These are phyloP conservation scores for Eptatretus burgeri DNA, from an alignment of 2,113 vertebrate species.

Conservation along the genomic window DNA sequence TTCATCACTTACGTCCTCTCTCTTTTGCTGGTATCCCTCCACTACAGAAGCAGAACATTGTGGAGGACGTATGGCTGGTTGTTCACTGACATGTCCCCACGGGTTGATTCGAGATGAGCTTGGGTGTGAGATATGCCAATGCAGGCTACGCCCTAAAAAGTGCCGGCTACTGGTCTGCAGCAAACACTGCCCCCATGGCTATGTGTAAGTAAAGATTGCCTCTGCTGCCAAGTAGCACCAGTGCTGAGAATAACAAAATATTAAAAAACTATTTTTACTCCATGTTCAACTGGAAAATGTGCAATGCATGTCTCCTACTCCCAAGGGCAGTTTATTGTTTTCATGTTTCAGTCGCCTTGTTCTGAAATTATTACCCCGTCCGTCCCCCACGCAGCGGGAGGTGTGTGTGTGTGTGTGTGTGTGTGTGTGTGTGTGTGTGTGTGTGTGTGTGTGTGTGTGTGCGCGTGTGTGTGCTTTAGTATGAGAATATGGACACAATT, in stretches of 20 bases:
- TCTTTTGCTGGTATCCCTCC: neutral
- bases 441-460: too few species aligned
- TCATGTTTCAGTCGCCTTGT: neutral
- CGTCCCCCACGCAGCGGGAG: too few species aligned
- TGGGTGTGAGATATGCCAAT: constrained; percentile 41
- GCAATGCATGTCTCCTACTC: neutral
- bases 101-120: constrained; percentile 36
- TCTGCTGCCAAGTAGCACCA: too few species aligned
- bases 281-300: neutral
- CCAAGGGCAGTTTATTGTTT: neutral
- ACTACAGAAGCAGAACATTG: constrained; percentile 37
- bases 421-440: too few species aligned
- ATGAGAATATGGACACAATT: too few species aligned
- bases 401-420: too few species aligned
- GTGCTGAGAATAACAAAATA: too few species aligned
- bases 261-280: too few species aligned
- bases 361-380: neutral
- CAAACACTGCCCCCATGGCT: constrained; percentile 47
- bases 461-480: too few species aligned
- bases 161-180: constrained; percentile 38
- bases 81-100: constrained; percentile 33
- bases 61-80: constrained; percentile 22
- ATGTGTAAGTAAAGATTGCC: constrained; percentile 23
- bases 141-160: constrained; percentile 36
- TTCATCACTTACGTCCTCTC: neutral